Conservation (phyloP, 2,888 invertebrate genomes). For the Rhingia rostrata region DNA sequence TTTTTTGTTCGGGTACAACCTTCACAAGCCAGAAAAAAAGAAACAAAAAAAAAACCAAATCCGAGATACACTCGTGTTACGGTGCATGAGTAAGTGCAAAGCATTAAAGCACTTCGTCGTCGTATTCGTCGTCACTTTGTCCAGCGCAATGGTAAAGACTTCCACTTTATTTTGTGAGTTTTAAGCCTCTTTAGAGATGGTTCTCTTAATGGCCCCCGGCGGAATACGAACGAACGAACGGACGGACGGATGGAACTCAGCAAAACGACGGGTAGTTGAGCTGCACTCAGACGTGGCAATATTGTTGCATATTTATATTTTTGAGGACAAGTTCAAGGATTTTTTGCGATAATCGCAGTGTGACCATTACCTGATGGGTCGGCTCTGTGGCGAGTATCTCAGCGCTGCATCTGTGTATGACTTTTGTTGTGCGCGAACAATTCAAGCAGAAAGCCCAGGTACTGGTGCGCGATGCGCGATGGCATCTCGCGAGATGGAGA, state of each 20-base stretch:
- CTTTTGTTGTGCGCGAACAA: conserved; percentile 33
- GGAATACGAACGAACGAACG: not conserved
- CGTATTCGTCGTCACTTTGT: no score
- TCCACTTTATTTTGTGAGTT: conserved; percentile 44
- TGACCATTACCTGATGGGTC: conserved; percentile 53
- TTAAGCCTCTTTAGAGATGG: conserved; percentile 65
- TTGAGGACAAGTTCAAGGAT: conserved; percentile 74
- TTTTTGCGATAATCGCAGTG: conserved; percentile 60
- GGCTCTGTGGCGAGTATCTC: conserved; percentile 1
- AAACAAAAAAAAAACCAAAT: not conserved
- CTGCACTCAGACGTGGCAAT: conserved; percentile 70
- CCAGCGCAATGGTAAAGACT: conserved; percentile 6
- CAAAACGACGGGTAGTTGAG: conserved; percentile 40
- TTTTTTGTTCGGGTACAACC: conserved; percentile 37
- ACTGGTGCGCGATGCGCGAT: not conserved
- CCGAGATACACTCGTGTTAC: conserved; percentile 65
- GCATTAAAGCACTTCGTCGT: conserved; percentile 58
- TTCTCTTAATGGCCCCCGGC: conserved; percentile 54
- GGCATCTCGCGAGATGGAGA: conserved; percentile 24
- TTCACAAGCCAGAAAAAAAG: conserved; percentile 43
- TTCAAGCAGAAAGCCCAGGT: not conserved
- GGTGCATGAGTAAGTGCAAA: conserved; percentile 71
- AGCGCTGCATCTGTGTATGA: conserved; percentile 59
- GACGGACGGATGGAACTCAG: not conserved
- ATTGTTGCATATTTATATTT: conserved; percentile 73